These are phyloP conservation scores for Enhydra lutris DNA, from an alignment of 2,113 vertebrate genomes.

Conservation along the genomic window DNA sequence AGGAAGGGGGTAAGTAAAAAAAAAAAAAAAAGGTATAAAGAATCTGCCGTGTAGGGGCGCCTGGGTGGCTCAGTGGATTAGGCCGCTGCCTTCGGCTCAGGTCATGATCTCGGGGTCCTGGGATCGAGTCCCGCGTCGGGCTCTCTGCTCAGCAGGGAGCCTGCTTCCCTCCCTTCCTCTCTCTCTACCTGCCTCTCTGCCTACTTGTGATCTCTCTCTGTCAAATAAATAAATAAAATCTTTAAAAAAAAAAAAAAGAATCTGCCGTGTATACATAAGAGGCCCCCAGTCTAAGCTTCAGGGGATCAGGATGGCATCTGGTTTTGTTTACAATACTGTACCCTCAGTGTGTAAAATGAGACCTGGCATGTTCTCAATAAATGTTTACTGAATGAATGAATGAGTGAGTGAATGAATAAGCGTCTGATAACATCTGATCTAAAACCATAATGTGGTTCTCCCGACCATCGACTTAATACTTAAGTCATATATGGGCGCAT, in stretches of 20 bases:
- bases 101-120: too few species aligned
- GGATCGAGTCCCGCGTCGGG: too few species aligned
- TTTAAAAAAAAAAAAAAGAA: not conserved
- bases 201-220: too few species aligned
- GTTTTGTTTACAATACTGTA: not conserved
- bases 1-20: not conserved
- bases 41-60: not conserved
- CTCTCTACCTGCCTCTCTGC: too few species aligned
- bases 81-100: too few species aligned
- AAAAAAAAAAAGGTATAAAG: not conserved
- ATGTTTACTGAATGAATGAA: not conserved
- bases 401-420: not conserved
- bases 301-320: not conserved
- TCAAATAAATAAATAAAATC: too few species aligned
- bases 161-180: too few species aligned
- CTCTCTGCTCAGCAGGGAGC: too few species aligned
- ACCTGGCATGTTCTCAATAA: not conserved
- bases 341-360: not conserved
- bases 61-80: too few species aligned
- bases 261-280: not conserved
- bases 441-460: not conserved
- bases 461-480: not conserved
- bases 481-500: not conserved
- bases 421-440: not conserved
- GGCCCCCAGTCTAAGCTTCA: not conserved